Evolutionary conservation across 2,113 vertebrate species (phyloP).

Genomic region (Mola mola): DNA sequence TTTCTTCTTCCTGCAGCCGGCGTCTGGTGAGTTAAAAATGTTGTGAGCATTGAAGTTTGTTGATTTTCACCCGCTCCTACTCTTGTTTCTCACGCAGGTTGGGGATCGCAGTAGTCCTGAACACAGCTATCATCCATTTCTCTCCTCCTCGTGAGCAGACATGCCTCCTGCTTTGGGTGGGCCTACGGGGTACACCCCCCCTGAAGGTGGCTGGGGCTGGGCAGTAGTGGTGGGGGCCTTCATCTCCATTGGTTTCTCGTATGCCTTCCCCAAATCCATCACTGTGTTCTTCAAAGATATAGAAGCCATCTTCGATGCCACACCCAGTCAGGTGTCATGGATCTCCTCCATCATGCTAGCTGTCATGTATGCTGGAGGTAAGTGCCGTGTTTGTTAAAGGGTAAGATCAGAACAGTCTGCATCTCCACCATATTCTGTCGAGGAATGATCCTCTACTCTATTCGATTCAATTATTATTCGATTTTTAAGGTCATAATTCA

Average conservation of each 20-base stretch:
- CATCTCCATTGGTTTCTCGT: conserved; percentile 97
- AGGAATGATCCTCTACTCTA: too few relatives aligned
- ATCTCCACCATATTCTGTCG: too few relatives aligned
- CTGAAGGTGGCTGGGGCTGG: conserved; percentile 98
- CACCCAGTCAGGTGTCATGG: conserved; percentile 94
- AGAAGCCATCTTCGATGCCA: conserved; percentile 89
- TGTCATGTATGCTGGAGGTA: conserved; percentile 91
- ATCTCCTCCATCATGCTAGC: conserved; percentile 98
- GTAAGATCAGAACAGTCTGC: too few relatives aligned
- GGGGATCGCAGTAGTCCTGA: background rate
- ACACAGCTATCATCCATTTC: background rate
- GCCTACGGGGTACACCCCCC: conserved; percentile 89
- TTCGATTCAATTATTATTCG: too few relatives aligned
- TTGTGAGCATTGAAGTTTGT: too few relatives aligned
- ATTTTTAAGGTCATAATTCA: too few relatives aligned
- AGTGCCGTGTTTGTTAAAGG: conserved; percentile 53
- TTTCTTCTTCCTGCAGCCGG: too few relatives aligned
- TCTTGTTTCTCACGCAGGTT: conserved; percentile 24
- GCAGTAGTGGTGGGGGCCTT: conserved; percentile 92
- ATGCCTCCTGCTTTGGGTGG: conserved; percentile 90
- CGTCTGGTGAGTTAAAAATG: too few relatives aligned
- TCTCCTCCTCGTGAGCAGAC: conserved; percentile 13
- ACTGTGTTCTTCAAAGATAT: conserved; percentile 99
- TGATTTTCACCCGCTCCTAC: background rate
- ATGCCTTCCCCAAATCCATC: conserved; percentile 97